These are phyloP conservation scores for Conopomorpha cramerella DNA, from an alignment of 1,140 invertebrate genomes.

Conservation along the genomic window DNA sequence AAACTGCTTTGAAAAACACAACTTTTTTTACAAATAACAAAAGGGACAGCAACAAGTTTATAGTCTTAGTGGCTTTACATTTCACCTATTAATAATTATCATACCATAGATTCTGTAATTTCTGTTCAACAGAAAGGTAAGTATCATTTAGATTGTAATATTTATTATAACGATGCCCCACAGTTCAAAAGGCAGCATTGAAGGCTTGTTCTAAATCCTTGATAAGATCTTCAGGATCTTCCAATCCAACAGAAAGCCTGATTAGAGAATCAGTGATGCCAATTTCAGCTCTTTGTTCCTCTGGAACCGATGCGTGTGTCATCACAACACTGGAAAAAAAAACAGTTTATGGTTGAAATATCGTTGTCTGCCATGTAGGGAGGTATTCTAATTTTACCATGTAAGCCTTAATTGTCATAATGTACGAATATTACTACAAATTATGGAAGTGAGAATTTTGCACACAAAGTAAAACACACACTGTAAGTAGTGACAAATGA, in stretches of 20 bases:
- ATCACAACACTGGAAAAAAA: conserved; percentile 66
- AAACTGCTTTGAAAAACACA: too few relatives aligned
- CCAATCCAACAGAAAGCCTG: conserved; percentile 90
- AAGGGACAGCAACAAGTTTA: too few relatives aligned
- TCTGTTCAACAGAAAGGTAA: too few relatives aligned
- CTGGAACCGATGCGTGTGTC: conserved; percentile 82
- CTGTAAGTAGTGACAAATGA: too few relatives aligned
- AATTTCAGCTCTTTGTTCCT: conserved; percentile 70
- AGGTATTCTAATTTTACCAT: too few relatives aligned
- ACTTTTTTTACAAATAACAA: too few relatives aligned
- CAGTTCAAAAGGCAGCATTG: conserved; percentile 24
- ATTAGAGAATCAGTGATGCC: conserved; percentile 89
- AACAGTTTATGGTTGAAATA: conserved; percentile 5
- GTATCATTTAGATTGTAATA: background rate
- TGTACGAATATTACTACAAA: background rate
- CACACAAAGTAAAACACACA: too few relatives aligned
- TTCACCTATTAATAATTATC: too few relatives aligned
- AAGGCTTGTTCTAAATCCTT: conserved; percentile 86
- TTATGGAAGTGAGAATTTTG: background rate
- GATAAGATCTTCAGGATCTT: conserved; percentile 85
- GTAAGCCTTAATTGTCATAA: too few relatives aligned
- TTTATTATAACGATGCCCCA: background rate
- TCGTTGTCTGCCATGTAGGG: too few relatives aligned
- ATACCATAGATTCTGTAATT: too few relatives aligned
- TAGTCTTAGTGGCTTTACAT: too few relatives aligned